phyloP scores from a whole-genome alignment of 2,113 vertebrate species.

The Gorsachius goisagi region DNA sequence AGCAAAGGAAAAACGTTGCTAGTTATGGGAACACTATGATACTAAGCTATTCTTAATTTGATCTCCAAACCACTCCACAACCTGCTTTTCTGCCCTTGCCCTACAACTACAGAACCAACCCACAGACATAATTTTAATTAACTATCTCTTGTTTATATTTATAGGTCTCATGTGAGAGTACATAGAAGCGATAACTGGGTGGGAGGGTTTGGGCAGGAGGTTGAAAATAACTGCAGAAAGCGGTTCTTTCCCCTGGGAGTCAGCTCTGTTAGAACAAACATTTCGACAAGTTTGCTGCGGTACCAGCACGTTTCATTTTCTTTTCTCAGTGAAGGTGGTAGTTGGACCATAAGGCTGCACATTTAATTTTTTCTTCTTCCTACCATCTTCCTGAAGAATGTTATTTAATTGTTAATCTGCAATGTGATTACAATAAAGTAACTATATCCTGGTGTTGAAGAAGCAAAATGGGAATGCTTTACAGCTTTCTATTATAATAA shows the following conservation, averaged over 20 bases:
- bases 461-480: background rate
- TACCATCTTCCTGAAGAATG: accelerated
- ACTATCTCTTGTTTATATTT: background rate
- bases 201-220: background rate
- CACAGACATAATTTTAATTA: background rate
- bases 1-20: background rate
- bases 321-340: background rate
- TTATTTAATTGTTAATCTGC: background rate
- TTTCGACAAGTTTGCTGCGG: background rate
- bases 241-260: background rate
- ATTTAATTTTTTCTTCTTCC: background rate
- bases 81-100: background rate
- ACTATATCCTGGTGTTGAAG: background rate
- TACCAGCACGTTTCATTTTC: background rate
- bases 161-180: background rate
- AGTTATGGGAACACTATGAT: background rate
- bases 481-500: background rate
- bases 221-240: background rate
- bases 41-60: background rate
- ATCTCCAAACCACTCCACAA: background rate
- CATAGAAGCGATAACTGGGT: background rate
- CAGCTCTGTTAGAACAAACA: background rate
- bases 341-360: background rate
- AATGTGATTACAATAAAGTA: background rate
- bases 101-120: background rate